Percentiles rank a stretch among this genome's conserved stretches.
Conservation (phyloP, 2,797 vertebrate species). For the Typhlichthys subterraneus region DNA sequence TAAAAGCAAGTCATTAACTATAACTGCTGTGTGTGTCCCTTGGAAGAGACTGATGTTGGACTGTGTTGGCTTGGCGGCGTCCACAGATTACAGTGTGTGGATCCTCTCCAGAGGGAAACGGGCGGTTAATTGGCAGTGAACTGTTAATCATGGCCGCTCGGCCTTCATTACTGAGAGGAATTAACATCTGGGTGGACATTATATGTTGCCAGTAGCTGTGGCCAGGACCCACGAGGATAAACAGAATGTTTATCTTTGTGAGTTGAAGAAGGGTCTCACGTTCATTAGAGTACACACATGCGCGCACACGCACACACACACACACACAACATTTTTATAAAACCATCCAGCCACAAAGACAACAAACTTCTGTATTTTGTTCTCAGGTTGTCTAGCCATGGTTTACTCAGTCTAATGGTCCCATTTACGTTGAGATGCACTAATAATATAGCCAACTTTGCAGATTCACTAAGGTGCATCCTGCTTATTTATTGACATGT, state of each 20-base stretch:
- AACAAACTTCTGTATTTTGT: neutral
- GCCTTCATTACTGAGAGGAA: constrained; percentile 68
- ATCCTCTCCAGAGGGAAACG: constrained; percentile 47
- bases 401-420: neutral
- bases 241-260: constrained; percentile 49
- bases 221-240: constrained; percentile 29
- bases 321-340: neutral
- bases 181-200: constrained; percentile 47
- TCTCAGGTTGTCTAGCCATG: neutral
- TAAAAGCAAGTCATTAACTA: constrained; percentile 31
- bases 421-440: neutral
- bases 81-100: constrained; percentile 59
- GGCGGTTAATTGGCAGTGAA: constrained; percentile 73
- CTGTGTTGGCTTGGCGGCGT: constrained; percentile 49
- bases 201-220: constrained; percentile 36
- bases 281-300: constrained; percentile 3
- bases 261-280: constrained; percentile 20
- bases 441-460: neutral
- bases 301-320: constrained; percentile 1
- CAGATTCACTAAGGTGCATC: neutral
- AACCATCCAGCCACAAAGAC: neutral
- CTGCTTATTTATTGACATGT: neutral
- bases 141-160: constrained; percentile 62
- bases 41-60: constrained; percentile 53
- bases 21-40: constrained; percentile 21